Evolutionary conservation across 1,140 invertebrate species (phyloP).

Genomic region (Drosophila nasuta): DNA sequence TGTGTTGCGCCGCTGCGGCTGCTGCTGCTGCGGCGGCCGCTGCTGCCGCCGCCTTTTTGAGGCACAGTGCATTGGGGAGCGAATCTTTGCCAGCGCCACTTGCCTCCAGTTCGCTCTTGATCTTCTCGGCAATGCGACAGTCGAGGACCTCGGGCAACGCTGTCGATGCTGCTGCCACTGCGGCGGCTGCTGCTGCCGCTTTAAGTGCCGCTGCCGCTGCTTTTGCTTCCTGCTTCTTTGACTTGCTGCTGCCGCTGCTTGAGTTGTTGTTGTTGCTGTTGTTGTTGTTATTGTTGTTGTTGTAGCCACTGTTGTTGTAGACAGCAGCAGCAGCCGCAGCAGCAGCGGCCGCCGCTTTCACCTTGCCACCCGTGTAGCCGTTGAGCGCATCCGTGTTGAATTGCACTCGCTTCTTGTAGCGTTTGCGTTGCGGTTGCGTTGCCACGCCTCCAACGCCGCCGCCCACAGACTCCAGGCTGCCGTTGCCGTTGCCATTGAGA

Average conservation of each 20-base stretch:
- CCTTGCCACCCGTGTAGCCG: conserved; percentile 61
- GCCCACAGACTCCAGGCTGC: conserved; percentile 30
- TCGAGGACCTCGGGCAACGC: conserved; percentile 81
- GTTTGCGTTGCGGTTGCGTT: conserved; percentile 74
- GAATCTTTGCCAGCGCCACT: conserved; percentile 60
- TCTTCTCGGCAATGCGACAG: conserved; percentile 84
- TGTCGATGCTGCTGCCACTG: conserved; percentile 54
- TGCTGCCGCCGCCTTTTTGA: conserved; percentile 73
- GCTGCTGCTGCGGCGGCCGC: conserved; percentile 62
- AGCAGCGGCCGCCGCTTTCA: conserved; percentile 17
- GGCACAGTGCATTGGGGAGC: conserved; percentile 70
- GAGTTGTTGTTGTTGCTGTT: conserved; percentile 13
- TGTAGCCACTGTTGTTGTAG: neutral
- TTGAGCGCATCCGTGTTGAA: conserved; percentile 79
- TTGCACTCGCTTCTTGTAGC: conserved; percentile 82
- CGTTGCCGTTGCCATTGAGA: conserved; percentile 39
- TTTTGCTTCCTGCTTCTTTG: conserved; percentile 73
- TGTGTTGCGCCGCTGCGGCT: conserved; percentile 33
- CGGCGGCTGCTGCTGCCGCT: conserved; percentile 52
- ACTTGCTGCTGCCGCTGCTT: conserved; percentile 34
- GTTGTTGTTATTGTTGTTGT: neutral
- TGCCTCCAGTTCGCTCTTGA: conserved; percentile 84
- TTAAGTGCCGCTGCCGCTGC: conserved; percentile 67
- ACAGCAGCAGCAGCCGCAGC: neutral
- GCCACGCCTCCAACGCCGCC: conserved; percentile 51